These are phyloP conservation scores for Carassius gibelio DNA, from an alignment of 2,113 vertebrate genomes.

Conservation along the genomic window DNA sequence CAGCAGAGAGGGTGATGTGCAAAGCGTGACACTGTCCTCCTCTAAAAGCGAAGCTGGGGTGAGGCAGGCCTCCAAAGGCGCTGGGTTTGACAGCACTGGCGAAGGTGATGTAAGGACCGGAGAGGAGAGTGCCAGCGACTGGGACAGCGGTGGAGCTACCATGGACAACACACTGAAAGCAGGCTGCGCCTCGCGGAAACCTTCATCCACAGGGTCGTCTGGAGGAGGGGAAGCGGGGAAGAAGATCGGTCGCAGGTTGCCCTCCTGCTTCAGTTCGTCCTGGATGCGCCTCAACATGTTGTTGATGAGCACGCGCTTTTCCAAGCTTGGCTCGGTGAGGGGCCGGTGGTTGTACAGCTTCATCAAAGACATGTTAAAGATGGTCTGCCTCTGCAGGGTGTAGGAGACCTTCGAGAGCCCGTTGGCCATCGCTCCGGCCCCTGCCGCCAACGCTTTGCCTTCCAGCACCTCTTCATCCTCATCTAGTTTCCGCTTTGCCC, in stretches of 20 bases:
- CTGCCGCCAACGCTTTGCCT: constrained; percentile 91
- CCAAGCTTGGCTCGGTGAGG: constrained; percentile 90
- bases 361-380: constrained; percentile 99
- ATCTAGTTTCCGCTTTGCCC: constrained; percentile 98
- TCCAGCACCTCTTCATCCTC: constrained; percentile 99
- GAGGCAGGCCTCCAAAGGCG: constrained; percentile 80
- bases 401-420: constrained; percentile 96
- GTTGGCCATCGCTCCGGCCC: constrained; percentile 63
- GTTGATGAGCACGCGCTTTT: constrained; percentile 96
- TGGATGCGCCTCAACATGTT: constrained; percentile 98
- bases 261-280: constrained; percentile 95
- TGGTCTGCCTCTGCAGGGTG: constrained; percentile 98
- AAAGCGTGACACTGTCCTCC: constrained; percentile 82
- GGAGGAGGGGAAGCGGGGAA: constrained; percentile 81
- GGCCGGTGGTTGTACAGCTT: constrained; percentile 96
- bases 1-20: constrained; percentile 78
- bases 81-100: constrained; percentile 45
- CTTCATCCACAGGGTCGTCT: constrained; percentile 82
- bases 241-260: constrained; percentile 86
- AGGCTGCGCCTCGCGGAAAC: constrained; percentile 84
- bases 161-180: constrained; percentile 76
- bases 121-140: constrained; percentile 74
- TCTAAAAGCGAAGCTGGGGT: constrained; percentile 94
- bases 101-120: constrained; percentile 63
- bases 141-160: constrained; percentile 58